Conservation (phyloP, 2,797 vertebrate genomes). For the Emys orbicularis region DNA sequence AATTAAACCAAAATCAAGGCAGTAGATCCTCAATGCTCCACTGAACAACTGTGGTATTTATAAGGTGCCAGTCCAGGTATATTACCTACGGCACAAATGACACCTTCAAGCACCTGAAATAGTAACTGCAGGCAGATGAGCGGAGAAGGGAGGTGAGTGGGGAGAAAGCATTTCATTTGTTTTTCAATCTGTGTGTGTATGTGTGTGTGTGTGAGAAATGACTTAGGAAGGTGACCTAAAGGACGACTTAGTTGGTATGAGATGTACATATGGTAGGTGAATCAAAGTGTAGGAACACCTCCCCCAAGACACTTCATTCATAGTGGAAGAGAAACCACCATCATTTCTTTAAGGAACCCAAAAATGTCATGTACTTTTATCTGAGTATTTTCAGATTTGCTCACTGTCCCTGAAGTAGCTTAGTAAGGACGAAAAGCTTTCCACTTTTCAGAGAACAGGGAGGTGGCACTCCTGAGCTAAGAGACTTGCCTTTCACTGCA, state of each 20-base stretch:
- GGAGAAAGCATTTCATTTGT: conserved; percentile 32
- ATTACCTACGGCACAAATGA: not conserved
- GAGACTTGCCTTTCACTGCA: not conserved
- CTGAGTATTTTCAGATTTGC: not conserved
- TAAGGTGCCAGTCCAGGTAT: not conserved
- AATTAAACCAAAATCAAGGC: not conserved
- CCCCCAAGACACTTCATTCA: conserved; percentile 2
- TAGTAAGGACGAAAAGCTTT: not conserved
- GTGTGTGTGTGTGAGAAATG: not conserved
- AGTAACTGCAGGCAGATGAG: not conserved
- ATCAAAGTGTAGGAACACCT: conserved; percentile 4
- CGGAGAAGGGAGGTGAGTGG: conserved; percentile 15
- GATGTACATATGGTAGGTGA: not conserved
- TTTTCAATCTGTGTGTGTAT: conserved; percentile 41
- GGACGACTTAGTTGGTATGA: conserved; percentile 1
- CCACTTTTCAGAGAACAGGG: conserved; percentile 41
- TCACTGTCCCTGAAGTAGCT: rapidly evolving
- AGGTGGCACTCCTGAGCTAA: conserved; percentile 77
- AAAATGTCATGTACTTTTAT: not conserved
- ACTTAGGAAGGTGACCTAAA: conserved; percentile 58
- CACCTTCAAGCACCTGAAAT: conserved; percentile 6
- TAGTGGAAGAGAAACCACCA: not conserved
- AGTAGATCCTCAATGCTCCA: too few relatives aligned
- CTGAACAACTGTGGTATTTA: too few relatives aligned
- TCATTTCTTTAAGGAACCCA: conserved; percentile 15